Evolutionary conservation across 2,797 vertebrate species (phyloP).

Genomic region (Linurgus olivaceus): DNA sequence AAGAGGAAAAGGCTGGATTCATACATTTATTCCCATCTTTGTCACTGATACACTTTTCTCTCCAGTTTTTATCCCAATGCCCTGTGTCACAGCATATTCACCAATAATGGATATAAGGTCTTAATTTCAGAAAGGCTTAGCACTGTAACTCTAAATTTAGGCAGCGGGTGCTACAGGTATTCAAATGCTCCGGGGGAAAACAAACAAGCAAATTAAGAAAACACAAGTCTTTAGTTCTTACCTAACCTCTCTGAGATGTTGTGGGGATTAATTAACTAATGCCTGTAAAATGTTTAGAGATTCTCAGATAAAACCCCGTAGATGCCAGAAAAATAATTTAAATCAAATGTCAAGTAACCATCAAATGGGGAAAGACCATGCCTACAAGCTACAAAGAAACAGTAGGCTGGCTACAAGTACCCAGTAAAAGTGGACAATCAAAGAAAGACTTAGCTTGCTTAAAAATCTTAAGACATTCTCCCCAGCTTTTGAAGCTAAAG

Average conservation of each 20-base stretch:
- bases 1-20: neutral
- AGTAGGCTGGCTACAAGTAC: neutral
- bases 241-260: neutral
- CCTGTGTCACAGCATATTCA: neutral
- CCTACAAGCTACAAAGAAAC: neutral
- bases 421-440: neutral
- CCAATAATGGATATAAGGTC: neutral
- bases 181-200: neutral
- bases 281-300: neutral
- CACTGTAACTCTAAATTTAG: neutral
- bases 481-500: neutral
- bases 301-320: neutral
- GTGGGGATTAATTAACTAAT: slow-evolving; percentile 9
- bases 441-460: neutral
- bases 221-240: neutral
- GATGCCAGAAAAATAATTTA: neutral
- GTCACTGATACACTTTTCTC: neutral
- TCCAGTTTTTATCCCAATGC: neutral
- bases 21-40: neutral
- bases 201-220: neutral
- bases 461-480: neutral
- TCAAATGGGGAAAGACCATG: neutral
- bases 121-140: neutral
- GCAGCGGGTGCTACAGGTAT: neutral
- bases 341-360: neutral